A percentile compares a stretch with the other conserved stretches of the same genome.
These are phyloP conservation scores for Ophioninae sp. DNA, from an alignment of 2,888 invertebrate genomes.

Conservation along the genomic window DNA sequence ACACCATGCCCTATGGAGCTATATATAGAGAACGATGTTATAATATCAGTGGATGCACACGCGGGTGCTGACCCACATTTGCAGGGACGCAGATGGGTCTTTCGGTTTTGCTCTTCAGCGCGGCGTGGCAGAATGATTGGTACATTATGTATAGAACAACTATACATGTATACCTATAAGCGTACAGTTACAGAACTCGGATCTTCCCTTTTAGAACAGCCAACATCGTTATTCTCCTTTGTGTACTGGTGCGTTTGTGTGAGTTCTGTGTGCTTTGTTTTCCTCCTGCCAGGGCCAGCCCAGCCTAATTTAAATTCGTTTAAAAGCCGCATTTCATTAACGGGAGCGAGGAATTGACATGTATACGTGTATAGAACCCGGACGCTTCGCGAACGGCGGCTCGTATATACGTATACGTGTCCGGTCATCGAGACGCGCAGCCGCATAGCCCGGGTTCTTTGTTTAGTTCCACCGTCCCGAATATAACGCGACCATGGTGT, in stretches of 20 bases:
- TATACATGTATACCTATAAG: slow-evolving; percentile 8
- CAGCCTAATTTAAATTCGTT: slow-evolving; percentile 73
- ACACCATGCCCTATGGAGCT: slow-evolving; percentile 36
- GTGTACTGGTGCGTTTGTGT: slow-evolving; percentile 19
- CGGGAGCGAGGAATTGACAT: slow-evolving; percentile 45
- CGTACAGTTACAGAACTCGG: slow-evolving; percentile 20
- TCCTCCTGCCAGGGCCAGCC: slow-evolving; percentile 51
- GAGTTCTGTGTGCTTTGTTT: slow-evolving; percentile 31
- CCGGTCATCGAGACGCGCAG: slow-evolving; percentile 52
- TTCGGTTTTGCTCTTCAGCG: slow-evolving; percentile 53
- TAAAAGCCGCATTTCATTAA: slow-evolving; percentile 71
- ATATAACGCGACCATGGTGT: slow-evolving; percentile 34
- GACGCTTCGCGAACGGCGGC: slow-evolving; percentile 45
- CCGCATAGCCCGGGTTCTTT: slow-evolving; percentile 61
- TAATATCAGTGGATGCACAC: slow-evolving; percentile 52
- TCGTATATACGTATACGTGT: background rate
- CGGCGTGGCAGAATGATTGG: slow-evolving; percentile 36
- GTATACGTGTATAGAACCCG: slow-evolving; percentile 43
- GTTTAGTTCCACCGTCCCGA: slow-evolving; percentile 56
- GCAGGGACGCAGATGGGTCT: slow-evolving; percentile 68
- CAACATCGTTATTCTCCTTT: slow-evolving; percentile 45
- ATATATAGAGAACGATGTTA: slow-evolving; percentile 40
- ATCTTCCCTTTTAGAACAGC: slow-evolving; percentile 50
- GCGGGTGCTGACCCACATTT: slow-evolving; percentile 69
- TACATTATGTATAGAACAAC: background rate